phyloP scores from a whole-genome alignment of 2,113 vertebrate genomes.

The Prunella fulvescens region DNA sequence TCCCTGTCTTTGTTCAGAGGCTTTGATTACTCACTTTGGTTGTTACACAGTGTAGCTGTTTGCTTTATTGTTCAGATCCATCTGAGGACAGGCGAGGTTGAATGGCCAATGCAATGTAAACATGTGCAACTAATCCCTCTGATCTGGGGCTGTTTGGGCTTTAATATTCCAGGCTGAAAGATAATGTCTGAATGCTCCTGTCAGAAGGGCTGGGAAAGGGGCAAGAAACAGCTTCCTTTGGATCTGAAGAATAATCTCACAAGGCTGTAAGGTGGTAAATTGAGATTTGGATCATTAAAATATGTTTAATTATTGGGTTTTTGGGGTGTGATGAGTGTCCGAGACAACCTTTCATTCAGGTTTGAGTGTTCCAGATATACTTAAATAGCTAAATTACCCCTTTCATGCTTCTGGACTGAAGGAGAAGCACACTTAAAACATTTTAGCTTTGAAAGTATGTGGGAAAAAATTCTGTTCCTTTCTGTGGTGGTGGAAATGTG shows the following conservation, averaged over 20 bases:
- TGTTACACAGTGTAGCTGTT: slow-evolving; percentile 19
- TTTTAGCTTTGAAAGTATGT: background rate
- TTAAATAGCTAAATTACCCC: background rate
- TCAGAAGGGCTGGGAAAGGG: background rate
- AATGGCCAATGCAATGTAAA: slow-evolving; percentile 36
- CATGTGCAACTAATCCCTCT: slow-evolving; percentile 15
- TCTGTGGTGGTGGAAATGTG: background rate
- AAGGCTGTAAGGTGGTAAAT: background rate
- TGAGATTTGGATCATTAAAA: background rate
- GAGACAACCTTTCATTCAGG: background rate
- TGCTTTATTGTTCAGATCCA: slow-evolving; percentile 31
- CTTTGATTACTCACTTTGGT: slow-evolving; percentile 7
- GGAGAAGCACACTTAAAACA: background rate
- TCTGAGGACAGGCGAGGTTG: slow-evolving; percentile 16
- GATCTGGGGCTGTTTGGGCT: background rate
- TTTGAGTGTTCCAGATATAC: background rate
- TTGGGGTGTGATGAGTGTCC: accelerated
- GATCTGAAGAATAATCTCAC: background rate
- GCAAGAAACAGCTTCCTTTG: background rate
- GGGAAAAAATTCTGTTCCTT: background rate
- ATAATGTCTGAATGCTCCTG: background rate
- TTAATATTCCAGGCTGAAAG: background rate
- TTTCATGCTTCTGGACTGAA: background rate
- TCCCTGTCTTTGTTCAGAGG: slow-evolving; percentile 8
- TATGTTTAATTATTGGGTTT: accelerated